phyloP scores from a whole-genome alignment of 2,888 invertebrate genomes.

The Diaphora mendica region DNA sequence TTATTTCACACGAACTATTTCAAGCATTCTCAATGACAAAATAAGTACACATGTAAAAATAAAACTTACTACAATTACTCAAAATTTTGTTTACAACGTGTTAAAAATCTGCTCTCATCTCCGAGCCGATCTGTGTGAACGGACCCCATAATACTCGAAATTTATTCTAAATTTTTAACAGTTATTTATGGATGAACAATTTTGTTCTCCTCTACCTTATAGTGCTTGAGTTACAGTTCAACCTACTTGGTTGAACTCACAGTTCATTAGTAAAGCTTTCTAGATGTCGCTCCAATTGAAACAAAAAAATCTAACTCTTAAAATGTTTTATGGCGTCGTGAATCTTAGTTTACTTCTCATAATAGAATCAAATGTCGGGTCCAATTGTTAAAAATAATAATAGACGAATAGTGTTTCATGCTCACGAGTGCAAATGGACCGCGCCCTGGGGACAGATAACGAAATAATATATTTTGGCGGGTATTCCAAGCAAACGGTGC shows the following conservation, averaged over 20 bases:
- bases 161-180: background rate
- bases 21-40: too few relatives aligned
- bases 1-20: too few relatives aligned
- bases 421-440: slow-evolving; percentile 61
- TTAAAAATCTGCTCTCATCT: too few relatives aligned
- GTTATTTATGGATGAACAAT: background rate
- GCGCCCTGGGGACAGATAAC: slow-evolving; percentile 75
- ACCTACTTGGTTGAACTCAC: background rate
- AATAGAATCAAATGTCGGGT: slow-evolving; percentile 35
- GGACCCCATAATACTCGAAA: too few relatives aligned
- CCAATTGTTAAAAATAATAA: slow-evolving; percentile 56
- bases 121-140: too few relatives aligned
- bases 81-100: too few relatives aligned
- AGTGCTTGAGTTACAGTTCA: background rate
- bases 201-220: background rate
- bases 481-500: slow-evolving; percentile 65
- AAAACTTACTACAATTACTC: too few relatives aligned
- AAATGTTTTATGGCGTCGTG: background rate
- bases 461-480: slow-evolving; percentile 78
- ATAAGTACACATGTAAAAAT: too few relatives aligned
- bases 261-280: background rate
- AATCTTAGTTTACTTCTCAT: background rate
- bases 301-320: background rate
- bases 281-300: background rate
- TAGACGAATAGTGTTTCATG: slow-evolving; percentile 64